These are phyloP conservation scores for Mustela nigripes DNA, from an alignment of 2,113 vertebrate genomes.

Conservation along the genomic window DNA sequence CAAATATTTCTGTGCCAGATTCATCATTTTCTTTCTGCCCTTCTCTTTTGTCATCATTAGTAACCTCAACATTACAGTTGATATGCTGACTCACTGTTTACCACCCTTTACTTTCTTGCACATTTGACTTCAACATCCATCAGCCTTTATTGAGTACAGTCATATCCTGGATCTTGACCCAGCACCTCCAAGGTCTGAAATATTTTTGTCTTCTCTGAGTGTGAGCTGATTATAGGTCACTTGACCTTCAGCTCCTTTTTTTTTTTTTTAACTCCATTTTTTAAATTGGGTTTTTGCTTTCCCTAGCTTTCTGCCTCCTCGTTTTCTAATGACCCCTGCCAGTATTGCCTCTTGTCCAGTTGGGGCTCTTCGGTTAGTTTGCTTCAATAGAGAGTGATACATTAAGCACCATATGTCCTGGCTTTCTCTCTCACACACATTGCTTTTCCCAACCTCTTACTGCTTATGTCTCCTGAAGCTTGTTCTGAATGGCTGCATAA, in stretches of 20 bases:
- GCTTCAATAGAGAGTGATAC: neutral
- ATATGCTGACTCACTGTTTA: neutral
- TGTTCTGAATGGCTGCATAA: neutral
- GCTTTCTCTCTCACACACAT: neutral
- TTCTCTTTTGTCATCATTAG: neutral
- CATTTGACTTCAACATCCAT: neutral
- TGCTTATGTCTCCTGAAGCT: neutral
- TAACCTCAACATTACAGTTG: neutral
- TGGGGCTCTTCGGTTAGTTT: neutral
- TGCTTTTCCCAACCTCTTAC: neutral
- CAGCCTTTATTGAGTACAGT: neutral
- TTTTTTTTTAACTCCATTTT: neutral
- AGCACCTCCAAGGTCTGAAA: neutral
- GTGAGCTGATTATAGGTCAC: neutral
- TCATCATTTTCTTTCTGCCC: neutral
- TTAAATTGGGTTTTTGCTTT: neutral
- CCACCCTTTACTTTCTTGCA: neutral
- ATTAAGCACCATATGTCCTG: neutral
- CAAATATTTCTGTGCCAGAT: neutral
- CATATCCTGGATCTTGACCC: slow-evolving; percentile 40
- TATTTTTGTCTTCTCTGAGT: neutral
- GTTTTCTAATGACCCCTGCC: neutral
- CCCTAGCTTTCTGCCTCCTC: neutral
- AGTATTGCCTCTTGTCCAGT: neutral
- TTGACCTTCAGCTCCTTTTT: neutral